Base-by-base conservation (phyloP, 2,113 vertebrate genomes). In the Ochotona curzoniae region DNA sequence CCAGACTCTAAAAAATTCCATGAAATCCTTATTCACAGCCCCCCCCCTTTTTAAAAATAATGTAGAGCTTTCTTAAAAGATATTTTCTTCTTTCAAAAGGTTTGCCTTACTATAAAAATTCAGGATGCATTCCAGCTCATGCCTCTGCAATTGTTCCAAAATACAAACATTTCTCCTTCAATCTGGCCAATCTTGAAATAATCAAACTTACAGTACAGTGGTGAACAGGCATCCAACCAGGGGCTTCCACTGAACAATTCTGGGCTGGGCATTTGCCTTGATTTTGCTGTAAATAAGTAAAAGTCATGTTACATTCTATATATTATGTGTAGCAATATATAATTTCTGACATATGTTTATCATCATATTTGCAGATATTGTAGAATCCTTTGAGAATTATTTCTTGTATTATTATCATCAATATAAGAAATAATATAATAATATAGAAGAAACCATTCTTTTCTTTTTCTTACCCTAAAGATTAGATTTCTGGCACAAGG, bases 151-250 rank as follows among this genome's bases (percentile, higher is more conserved):
- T 61, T 81, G 21, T 80, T 32, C 1, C 51, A 87, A 93, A 93
- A 84, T 28, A 80, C 51, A 82, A 76, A 51, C 20, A 75, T 81
- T 89, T 96, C 94, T 94, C 87, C 81, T 94, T 95, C 92, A 94
- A 91, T 91, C 76, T 95, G 71, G 94, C 82, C 95, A 97, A 96
- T 89, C 78, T 96, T 94, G 94, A 91, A 97, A 97, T 94, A 69
- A 83, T 95, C 96, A 97, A 47, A 98, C 98, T 98, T 98, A 98
- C 98, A 83, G 98, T 94, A 97, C 98, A 97, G 84, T 98, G 98
- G 90, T 98, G 98, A 84, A 98, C 98, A 90, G 98, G 98, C 95
- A 98, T 98, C 98, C 98, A 98, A 67, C 97, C 96, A 97, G 98
- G 98, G 38, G 98, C 97, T 97, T 98, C 98, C 26, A 98, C 98